Evolutionary conservation across 2,113 vertebrate genomes (phyloP).

Genomic region (Cavia aperea): DNA sequence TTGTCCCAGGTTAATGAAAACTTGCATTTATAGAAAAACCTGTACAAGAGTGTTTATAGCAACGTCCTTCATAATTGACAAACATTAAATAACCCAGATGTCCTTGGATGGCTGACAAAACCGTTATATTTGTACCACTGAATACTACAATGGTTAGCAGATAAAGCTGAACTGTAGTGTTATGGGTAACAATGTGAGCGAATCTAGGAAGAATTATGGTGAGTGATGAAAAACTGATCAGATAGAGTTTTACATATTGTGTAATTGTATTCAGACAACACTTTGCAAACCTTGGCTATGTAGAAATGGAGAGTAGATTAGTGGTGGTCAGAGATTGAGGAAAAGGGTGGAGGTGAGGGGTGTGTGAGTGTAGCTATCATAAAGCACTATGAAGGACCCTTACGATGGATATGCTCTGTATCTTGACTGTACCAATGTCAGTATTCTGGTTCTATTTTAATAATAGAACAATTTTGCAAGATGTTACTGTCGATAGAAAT

Average conservation of each 20-base stretch:
- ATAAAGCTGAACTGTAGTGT: background rate
- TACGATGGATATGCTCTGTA: background rate
- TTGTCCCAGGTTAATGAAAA: background rate
- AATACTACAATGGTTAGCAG: background rate
- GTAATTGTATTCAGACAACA: background rate
- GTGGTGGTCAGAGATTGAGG: background rate
- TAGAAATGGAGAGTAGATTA: background rate
- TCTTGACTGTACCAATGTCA: background rate
- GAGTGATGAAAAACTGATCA: background rate
- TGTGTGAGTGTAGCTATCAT: background rate
- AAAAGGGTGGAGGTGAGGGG: too few relatives aligned
- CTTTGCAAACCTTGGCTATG: background rate
- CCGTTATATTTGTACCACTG: background rate
- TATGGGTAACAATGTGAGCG: background rate
- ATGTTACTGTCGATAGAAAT: background rate
- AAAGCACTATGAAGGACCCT: too few relatives aligned
- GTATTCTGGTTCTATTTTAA: background rate
- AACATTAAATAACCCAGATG: background rate
- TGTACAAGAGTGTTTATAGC: background rate
- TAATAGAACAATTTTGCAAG: background rate
- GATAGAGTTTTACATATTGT: background rate
- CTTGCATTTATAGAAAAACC: background rate
- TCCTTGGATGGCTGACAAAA: background rate
- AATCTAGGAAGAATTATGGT: background rate
- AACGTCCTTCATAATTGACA: background rate